A percentile compares a stretch with the other conserved stretches of the same genome.
phyloP scores from a whole-genome alignment of 1,140 invertebrate genomes.

The Panulirus ornatus region DNA sequence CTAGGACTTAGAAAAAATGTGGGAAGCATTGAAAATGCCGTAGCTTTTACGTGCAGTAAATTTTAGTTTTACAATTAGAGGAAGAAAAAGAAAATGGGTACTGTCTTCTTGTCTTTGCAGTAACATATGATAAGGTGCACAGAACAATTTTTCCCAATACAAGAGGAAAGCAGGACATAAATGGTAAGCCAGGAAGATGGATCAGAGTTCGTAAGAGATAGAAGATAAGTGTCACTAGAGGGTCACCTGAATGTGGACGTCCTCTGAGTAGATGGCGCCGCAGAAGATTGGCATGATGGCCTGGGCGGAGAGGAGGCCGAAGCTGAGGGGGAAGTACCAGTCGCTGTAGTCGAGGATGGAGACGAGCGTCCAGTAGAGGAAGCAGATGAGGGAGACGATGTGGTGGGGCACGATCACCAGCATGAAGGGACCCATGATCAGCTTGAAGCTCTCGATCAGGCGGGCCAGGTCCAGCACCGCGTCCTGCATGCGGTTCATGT shows the following conservation, averaged over 20 bases:
- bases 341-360: constrained; percentile 74
- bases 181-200: too few relatives aligned
- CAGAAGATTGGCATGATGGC: constrained; percentile 74
- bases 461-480: constrained; percentile 72
- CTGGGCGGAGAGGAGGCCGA: constrained; percentile 73
- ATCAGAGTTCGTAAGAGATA: too few relatives aligned
- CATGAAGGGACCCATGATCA: constrained; percentile 73
- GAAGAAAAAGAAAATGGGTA: too few relatives aligned
- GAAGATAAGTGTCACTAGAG: too few relatives aligned
- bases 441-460: constrained; percentile 73
- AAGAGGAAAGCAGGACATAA: too few relatives aligned
- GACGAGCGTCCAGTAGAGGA: constrained; percentile 75
- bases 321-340: constrained; percentile 75
- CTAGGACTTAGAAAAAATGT: too few relatives aligned
- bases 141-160: too few relatives aligned
- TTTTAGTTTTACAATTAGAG: too few relatives aligned
- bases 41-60: too few relatives aligned
- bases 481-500: constrained; percentile 74
- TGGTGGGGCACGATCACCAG: constrained; percentile 74
- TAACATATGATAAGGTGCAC: too few relatives aligned
- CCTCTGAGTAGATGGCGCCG: constrained; percentile 74
- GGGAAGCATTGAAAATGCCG: too few relatives aligned
- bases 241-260: constrained; percentile 70
- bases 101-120: too few relatives aligned
- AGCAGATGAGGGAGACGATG: constrained; percentile 75